Base-by-base conservation (phyloP, 2,888 invertebrate genomes). In the Sminthurinus aureus region DNA sequence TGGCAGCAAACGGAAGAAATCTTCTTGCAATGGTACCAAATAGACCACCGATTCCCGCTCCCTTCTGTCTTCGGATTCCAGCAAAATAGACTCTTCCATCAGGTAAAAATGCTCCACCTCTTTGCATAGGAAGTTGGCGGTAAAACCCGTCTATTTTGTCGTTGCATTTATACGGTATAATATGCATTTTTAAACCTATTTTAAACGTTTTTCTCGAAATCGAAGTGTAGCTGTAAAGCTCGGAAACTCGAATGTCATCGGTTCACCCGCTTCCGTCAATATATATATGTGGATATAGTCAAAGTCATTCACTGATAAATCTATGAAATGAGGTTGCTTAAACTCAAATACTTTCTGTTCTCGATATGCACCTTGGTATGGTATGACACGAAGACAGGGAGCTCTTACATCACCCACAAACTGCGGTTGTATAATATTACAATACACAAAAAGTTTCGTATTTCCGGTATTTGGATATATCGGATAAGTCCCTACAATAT, bases 251-350 rank as follows among this genome's bases (percentile, higher is more conserved):
- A 83, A 83, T 75, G 80, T n/a, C 0, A 80, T 38, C 11, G 24
- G 1, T 12, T 80, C 80, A 26, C 83, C 83, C 8, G 76, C 20
- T 75, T 83, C 83, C 0, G n/a, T 76, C n/a, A 52, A 6, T 75
- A 83, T 76, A 69, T 83, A 76, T 22, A 80, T 50, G 20, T 80
- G 80, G 4, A 83, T 83, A 12, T 18, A 24, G 20, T 83, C 80
- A 80, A 83, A 66, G 11, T 74, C 24, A 13, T 64, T 20, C 18
- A 64, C 24, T 11, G 66, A 24, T 50, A 83, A 51, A 0, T 71
- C 66, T 9, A 80, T 22, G 50, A 58, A 83, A 0, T 83, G 75
- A 9, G 66, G 75, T 18, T 80, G 38, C 6, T 51, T 9, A 50
- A 83, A 79, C 15, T 52, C n/a, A 79, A 75, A 75, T 9, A 24